Evolutionary conservation across 2,797 vertebrate genomes (phyloP), one percentile per base, ranked within the genome.

Genomic region (Setipinna tenuifilis): DNA sequence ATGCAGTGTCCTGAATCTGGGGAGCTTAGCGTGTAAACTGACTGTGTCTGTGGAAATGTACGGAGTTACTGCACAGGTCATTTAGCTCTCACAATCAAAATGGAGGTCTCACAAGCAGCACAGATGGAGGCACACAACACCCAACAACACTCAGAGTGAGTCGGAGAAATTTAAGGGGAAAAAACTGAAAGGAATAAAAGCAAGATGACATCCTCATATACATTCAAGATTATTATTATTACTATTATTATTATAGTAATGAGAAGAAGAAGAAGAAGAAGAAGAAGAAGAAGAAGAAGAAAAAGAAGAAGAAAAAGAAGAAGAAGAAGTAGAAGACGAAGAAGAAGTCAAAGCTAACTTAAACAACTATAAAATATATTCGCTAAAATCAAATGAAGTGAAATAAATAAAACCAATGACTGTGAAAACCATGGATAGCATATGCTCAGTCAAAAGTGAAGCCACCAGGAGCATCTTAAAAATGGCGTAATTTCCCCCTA

Each of bases 21-120:
- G 21, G 57, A 41, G 23, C 81, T 82, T n/a, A 85, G 83, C 19
- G 31, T 83, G 84, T 61, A 85, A 84, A 82, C 57, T 81, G 61
- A 83, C 21, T 61, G 48, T 58, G 82, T 83, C 58, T 83, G 58
- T 65, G 58, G 21, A 83, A 83, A 83, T 25, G 58, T 62, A n/a
- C 31, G n/a, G 23, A 65, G 71, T 78, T 78, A 78, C 35, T 35
- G 28, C 31, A 75, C 68, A 75, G 68, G 0, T 75, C 68, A 78
- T 78, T 78, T 78, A 41, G 68, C 31, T 75, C 41, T 78, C 71
- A 41, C 71, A 41, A 41, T 78, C 71, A 78, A 41, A 28, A 75
- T 54, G 50, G 50, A 54, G 7, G 50, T 3, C 50, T 3, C 50
- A 54, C 50, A 54, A 54, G 2, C 50, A 44, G 19, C 17, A 12